phyloP scores from a whole-genome alignment of 2,888 invertebrate species.

The Danaus chrysippus region DNA sequence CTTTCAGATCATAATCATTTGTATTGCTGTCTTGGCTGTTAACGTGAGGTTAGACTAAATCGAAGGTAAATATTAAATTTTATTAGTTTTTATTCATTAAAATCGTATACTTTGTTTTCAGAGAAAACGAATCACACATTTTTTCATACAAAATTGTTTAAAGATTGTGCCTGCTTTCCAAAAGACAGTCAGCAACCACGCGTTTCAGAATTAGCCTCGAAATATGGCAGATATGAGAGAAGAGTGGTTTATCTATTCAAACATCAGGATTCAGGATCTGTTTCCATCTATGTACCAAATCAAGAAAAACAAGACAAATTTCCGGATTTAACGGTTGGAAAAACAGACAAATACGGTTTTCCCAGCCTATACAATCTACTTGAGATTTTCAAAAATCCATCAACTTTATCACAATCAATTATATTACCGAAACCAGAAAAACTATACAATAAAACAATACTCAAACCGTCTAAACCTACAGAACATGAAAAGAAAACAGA shows the following conservation, averaged over 20 bases:
- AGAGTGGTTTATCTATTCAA: slow-evolving; percentile 53
- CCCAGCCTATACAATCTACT: not conserved
- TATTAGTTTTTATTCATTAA: not conserved
- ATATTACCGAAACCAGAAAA: no score
- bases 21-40: slow-evolving; percentile 6
- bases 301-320: slow-evolving; percentile 46
- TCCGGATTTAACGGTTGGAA: slow-evolving; percentile 47
- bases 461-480: no score
- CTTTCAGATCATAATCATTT: slow-evolving; percentile 11
- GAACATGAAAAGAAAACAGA: no score
- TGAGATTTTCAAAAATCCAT: not conserved
- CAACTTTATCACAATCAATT: not conserved
- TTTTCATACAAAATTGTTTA: not conserved
- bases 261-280: slow-evolving; percentile 32
- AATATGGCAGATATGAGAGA: slow-evolving; percentile 40
- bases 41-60: slow-evolving; percentile 13
- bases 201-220: slow-evolving; percentile 35
- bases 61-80: no score
- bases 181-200: slow-evolving; percentile 19
- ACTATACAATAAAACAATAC: no score
- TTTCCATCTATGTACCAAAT: slow-evolving; percentile 48
- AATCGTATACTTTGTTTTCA: not conserved
- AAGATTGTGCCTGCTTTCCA: slow-evolving; percentile 43
- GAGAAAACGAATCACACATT: slow-evolving; percentile 1
- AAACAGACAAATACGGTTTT: slow-evolving; percentile 33